These are phyloP conservation scores for Slavum lentiscoides DNA, from an alignment of 2,888 invertebrate species.

Conservation along the genomic window DNA sequence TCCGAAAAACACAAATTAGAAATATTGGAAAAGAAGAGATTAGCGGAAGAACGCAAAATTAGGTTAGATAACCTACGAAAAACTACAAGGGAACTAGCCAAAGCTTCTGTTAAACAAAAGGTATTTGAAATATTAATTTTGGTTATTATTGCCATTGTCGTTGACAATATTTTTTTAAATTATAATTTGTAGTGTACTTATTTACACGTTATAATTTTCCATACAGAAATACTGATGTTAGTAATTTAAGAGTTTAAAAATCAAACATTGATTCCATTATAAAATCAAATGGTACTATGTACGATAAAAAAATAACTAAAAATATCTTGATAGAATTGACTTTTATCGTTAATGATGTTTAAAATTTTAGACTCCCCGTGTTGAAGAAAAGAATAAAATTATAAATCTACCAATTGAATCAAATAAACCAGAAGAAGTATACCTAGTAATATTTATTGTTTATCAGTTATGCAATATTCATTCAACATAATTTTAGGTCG, in stretches of 20 bases:
- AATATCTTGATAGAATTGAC: no score
- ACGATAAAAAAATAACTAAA: no score
- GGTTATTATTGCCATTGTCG: not conserved
- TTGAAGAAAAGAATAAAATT: not conserved
- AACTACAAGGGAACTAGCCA: slow-evolving; percentile 22
- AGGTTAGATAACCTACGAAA: slow-evolving; percentile 31
- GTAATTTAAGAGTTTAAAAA: no score
- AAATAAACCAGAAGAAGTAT: slow-evolving; percentile 25
- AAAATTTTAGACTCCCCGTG: not conserved
- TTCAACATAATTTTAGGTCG: slow-evolving; percentile 24
- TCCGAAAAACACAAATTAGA: slow-evolving; percentile 17
- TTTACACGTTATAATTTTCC: no score
- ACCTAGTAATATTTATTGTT: not conserved
- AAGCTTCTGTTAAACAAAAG: slow-evolving; percentile 21
- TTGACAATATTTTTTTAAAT: not conserved
- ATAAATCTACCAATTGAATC: slow-evolving; percentile 4
- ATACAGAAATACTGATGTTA: no score
- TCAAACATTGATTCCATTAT: no score
- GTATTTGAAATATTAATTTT: slow-evolving; percentile 13
- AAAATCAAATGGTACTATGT: no score
- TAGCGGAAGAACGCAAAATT: slow-evolving; percentile 29
- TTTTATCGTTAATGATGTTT: not conserved
- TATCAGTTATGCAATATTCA: not conserved
- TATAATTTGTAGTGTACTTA: not conserved
- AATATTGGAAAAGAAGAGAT: slow-evolving; percentile 24